phyloP scores from a whole-genome alignment of 2,888 invertebrate species.

The Lycia hirtaria region DNA sequence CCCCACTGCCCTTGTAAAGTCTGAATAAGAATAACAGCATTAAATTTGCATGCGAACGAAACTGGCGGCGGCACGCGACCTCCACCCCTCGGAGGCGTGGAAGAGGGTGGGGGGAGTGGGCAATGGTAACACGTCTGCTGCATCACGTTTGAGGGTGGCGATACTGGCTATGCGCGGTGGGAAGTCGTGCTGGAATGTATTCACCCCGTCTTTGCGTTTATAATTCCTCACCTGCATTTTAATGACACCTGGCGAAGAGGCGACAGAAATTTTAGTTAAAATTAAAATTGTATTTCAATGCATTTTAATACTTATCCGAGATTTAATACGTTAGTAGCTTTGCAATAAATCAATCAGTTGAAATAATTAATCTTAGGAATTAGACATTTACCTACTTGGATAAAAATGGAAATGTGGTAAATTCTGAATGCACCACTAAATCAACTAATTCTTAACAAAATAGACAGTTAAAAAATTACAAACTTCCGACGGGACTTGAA shows the following conservation, averaged over 20 bases:
- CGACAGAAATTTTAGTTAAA: not conserved
- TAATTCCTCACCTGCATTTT: slow-evolving; percentile 47
- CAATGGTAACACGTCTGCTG: slow-evolving; percentile 59
- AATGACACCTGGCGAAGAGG: not conserved
- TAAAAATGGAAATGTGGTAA: no score
- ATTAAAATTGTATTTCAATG: no score
- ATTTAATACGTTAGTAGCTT: no score
- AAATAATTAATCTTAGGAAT: no score
- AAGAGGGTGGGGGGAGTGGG: slow-evolving; percentile 50
- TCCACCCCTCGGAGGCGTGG: slow-evolving; percentile 36
- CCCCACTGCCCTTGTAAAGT: slow-evolving; percentile 81
- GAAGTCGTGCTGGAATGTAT: slow-evolving; percentile 75
- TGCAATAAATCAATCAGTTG: no score
- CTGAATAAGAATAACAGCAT: slow-evolving; percentile 78
- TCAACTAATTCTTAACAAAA: no score
- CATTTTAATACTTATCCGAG: no score
- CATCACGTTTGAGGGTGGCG: slow-evolving; percentile 55
- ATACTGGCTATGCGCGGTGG: no score
- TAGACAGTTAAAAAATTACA: no score
- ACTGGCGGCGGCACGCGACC: slow-evolving; percentile 61
- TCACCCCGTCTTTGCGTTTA: slow-evolving; percentile 58
- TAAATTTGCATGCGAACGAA: slow-evolving; percentile 79
- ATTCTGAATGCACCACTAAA: no score
- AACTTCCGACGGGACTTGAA: no score
- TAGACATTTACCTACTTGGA: no score